Conservation (phyloP, 2,113 vertebrate genomes). For the Talpa occidentalis region DNA sequence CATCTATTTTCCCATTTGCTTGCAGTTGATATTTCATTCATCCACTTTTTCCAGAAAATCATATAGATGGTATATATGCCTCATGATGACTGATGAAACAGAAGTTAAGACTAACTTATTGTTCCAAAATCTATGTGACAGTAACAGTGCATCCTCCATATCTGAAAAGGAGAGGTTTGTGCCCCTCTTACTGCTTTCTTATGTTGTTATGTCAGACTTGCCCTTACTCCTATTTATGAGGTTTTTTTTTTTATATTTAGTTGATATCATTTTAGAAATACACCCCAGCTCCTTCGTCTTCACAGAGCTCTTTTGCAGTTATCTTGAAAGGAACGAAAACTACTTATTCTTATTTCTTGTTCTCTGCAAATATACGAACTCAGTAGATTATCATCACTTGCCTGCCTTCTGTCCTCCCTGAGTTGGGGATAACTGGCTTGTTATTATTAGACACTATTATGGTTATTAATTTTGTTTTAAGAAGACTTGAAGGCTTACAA, state of each 20-base stretch:
- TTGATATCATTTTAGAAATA: constrained; percentile 69
- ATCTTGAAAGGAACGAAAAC: constrained; percentile 75
- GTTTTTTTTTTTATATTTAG: constrained; percentile 15
- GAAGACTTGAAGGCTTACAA: constrained; percentile 43
- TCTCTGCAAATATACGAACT: constrained; percentile 60
- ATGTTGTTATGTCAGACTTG: constrained; percentile 2
- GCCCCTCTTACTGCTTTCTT: not conserved
- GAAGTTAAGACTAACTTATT: not conserved
- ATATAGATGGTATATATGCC: not conserved
- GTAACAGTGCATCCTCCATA: not conserved
- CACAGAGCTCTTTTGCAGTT: constrained; percentile 59
- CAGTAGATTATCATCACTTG: constrained; percentile 57
- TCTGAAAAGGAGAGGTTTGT: not conserved
- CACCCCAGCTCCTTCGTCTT: constrained; percentile 45
- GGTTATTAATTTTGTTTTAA: constrained; percentile 79
- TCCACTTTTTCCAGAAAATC: not conserved
- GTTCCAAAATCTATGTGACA: not conserved
- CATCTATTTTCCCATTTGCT: constrained; percentile 26
- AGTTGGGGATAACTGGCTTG: constrained; percentile 73
- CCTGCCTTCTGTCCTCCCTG: constrained; percentile 66
- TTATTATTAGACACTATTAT: constrained; percentile 76
- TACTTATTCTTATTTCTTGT: constrained; percentile 61
- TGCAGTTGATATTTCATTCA: constrained; percentile 14
- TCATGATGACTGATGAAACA: not conserved
- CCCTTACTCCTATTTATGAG: constrained; percentile 1